Conservation (phyloP, 37 sponge, comb jelly and placozoan genomes). For the Oscarella lobularis region DNA sequence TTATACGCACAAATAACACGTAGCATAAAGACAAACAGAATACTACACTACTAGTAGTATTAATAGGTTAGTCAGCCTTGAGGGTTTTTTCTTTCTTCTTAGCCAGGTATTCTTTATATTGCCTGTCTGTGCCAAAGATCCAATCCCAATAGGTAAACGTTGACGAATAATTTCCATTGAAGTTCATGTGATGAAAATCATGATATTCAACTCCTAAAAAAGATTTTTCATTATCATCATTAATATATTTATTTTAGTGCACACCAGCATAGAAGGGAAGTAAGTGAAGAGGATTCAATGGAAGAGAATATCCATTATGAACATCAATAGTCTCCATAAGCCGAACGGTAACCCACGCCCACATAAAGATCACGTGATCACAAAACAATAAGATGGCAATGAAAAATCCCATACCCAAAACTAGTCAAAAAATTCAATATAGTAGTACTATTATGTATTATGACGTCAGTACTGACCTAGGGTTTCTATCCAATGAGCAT, state of each 20-base stretch:
- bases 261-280: slow-evolving; percentile 81
- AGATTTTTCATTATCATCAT: too few species aligned
- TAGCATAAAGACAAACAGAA: too few species aligned
- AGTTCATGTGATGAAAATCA: slow-evolving; percentile 87
- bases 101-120: slow-evolving; percentile 47
- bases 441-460: neutral
- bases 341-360: slow-evolving; percentile 63
- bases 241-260: too few species aligned
- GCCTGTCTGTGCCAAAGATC: slow-evolving; percentile 71
- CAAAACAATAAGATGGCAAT: slow-evolving; percentile 44
- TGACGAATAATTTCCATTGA: slow-evolving; percentile 71
- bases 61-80: too few species aligned
- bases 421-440: slow-evolving; percentile 11
- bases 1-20: too few species aligned
- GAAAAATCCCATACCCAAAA: slow-evolving; percentile 65
- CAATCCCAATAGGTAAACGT: slow-evolving; percentile 79
- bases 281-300: slow-evolving; percentile 74
- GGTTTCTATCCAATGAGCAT: slow-evolving; percentile 77
- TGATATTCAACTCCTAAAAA: slow-evolving; percentile 26
- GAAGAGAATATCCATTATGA: slow-evolving; percentile 78
- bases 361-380: slow-evolving; percentile 56
- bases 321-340: slow-evolving; percentile 79
- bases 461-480: slow-evolving; percentile 26
- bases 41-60: too few species aligned
- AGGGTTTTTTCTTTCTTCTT: slow-evolving; percentile 9